Percentiles rank a stretch among this genome's conserved stretches.
phyloP scores from a whole-genome alignment of 2,113 vertebrate genomes.

The Propithecus coquereli region DNA sequence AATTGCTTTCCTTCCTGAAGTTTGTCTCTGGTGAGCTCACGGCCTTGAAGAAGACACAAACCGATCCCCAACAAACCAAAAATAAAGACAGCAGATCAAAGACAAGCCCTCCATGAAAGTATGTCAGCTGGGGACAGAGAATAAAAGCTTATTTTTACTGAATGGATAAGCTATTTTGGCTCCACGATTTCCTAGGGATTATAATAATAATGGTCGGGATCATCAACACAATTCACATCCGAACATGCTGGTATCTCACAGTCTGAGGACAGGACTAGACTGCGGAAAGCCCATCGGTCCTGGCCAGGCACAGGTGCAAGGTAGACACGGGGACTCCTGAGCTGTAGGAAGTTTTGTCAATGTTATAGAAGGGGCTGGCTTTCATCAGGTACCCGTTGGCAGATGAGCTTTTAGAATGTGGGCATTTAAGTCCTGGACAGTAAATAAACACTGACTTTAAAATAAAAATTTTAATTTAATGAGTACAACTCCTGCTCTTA shows the following conservation, averaged over 20 bases:
- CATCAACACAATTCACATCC: not conserved
- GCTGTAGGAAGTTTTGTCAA: not conserved
- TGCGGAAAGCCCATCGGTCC: not conserved
- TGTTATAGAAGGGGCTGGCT: not conserved
- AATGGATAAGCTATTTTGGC: not conserved
- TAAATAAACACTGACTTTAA: not conserved
- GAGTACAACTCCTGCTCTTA: not conserved
- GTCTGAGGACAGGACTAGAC: not conserved
- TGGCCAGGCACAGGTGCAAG: not conserved
- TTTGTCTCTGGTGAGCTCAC: conserved; percentile 51
- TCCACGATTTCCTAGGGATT: conserved; percentile 19
- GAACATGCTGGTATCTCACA: not conserved
- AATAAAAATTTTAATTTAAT: not conserved
- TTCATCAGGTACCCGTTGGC: not conserved
- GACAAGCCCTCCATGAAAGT: not conserved
- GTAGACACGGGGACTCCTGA: not conserved
- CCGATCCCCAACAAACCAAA: conserved; percentile 50
- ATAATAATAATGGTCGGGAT: not conserved
- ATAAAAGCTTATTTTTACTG: conserved; percentile 26
- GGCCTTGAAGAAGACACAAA: conserved; percentile 56
- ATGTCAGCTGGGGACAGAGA: conserved; percentile 2
- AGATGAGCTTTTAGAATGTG: not conserved
- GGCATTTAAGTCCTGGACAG: not conserved
- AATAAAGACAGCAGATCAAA: conserved; percentile 55
- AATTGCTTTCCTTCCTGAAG: not conserved